A percentile compares a stretch with the other conserved stretches of the same genome.
Evolutionary conservation across 2,113 vertebrate genomes (phyloP).

Genomic region (Butastur rufipennis): DNA sequence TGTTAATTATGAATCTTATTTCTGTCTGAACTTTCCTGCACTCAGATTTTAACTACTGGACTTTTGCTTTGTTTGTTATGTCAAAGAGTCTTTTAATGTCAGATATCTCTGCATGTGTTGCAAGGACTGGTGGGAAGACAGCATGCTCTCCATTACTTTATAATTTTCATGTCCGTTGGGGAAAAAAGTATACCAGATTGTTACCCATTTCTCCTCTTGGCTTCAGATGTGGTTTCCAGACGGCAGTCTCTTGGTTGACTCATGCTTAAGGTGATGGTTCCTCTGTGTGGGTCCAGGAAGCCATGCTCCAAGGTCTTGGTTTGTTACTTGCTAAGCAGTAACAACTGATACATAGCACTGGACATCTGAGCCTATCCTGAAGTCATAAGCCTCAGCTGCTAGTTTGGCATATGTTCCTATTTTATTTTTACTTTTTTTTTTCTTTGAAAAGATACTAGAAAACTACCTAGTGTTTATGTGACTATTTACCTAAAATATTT

Average conservation of each 20-base stretch:
- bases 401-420: neutral
- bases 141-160: neutral
- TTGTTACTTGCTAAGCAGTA: neutral
- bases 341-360: neutral
- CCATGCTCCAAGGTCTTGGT: fast-evolving
- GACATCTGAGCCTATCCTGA: neutral
- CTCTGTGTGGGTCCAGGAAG: neutral
- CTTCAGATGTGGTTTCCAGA: neutral
- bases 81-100: neutral
- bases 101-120: neutral
- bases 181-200: neutral
- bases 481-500: neutral
- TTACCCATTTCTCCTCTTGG: neutral
- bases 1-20: neutral
- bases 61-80: neutral
- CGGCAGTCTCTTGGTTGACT: neutral
- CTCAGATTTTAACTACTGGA: neutral
- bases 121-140: neutral
- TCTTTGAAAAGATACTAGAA: neutral
- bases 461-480: neutral
- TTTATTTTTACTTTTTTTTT: neutral
- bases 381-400: neutral
- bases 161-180: neutral
- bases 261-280: neutral
- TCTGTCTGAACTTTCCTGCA: neutral